Evolutionary conservation across 2,797 vertebrate species (phyloP), one percentile per base, ranked within the genome.

Genomic region (Phataginus tetradactyla): DNA sequence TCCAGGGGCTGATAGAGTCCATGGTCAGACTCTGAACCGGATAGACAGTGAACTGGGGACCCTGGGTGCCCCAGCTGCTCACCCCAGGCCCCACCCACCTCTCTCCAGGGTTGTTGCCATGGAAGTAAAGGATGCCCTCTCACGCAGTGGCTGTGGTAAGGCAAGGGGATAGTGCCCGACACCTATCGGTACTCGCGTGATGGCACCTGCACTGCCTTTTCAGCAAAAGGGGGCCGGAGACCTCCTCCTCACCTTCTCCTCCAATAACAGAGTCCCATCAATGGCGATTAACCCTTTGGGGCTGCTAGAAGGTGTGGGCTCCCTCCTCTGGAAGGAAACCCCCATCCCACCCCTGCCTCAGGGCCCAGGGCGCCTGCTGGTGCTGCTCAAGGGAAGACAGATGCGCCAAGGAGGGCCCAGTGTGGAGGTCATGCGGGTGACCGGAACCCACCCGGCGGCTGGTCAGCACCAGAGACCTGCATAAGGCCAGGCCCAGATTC

Each of bases 321-420:
- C 71, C 34, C 49, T 69, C 27, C 64, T 74, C 1, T n/a, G 9
- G 23, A 9, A 3, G 25, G 32, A 55, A 39, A 55, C 20, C 14
- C 20, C 11, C 0, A 1, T 20, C 21, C 32, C 6, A 29, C 5
- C 13, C 39, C 32, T 21, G 3, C 18, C 21, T 15, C 42, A 72
- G 39, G 45, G 13, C n/a, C 90, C 34, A 21, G 1, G 18, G 23
- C 18, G 13, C 13, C 42, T 15, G 0, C 39, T 29, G 17, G 5
- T 12, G 17, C 45, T 12, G 5, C 11, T 72, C 25, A 0, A 0
- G 2, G 10, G 71, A 32, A 63, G 12, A 13, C 32, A 42, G 20
- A 45, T 0, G 0, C 0, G 1, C 45, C 17, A 53, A 27, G 29
- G 25, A 53, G 49, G 34, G 37, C n/a, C 79, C 39, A 51, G 25